These are phyloP conservation scores for Rhodinocichla rosea DNA, from an alignment of 2,113 vertebrate genomes.

Conservation along the genomic window DNA sequence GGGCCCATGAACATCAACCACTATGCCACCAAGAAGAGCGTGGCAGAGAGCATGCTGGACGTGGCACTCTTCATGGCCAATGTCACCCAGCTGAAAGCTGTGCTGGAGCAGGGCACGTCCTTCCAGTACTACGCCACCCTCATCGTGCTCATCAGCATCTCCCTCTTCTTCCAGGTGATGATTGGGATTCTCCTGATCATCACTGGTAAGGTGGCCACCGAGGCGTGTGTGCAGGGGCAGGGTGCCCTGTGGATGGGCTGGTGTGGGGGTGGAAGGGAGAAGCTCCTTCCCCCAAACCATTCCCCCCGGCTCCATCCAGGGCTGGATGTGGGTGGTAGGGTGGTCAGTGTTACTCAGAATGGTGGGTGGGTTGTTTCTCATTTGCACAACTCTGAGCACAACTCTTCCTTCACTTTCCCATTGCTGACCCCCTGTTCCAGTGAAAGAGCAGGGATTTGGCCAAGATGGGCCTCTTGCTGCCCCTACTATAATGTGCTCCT, in stretches of 20 bases:
- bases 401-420: neutral
- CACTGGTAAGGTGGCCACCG: slow-evolving; percentile 73
- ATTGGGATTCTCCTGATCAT: slow-evolving; percentile 85
- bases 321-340: fast-evolving
- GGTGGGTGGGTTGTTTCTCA: neutral
- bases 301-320: neutral
- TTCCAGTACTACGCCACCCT: slow-evolving; percentile 82
- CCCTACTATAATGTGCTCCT: fast-evolving
- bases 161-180: slow-evolving; percentile 83
- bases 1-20: slow-evolving; percentile 85
- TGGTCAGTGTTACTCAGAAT: neutral
- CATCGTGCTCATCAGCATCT: slow-evolving; percentile 84
- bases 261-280: neutral
- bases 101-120: slow-evolving; percentile 83
- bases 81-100: slow-evolving; percentile 83
- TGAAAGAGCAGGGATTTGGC: neutral
- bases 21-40: slow-evolving; percentile 89
- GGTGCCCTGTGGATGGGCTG: neutral
- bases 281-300: neutral
- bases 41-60: slow-evolving; percentile 89
- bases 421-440: neutral
- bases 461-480: neutral
- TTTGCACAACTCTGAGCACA: neutral
- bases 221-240: fast-evolving
- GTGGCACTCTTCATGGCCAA: slow-evolving; percentile 89